phyloP scores from a whole-genome alignment of 2,797 vertebrate species.

The Pogoniulus pusillus region DNA sequence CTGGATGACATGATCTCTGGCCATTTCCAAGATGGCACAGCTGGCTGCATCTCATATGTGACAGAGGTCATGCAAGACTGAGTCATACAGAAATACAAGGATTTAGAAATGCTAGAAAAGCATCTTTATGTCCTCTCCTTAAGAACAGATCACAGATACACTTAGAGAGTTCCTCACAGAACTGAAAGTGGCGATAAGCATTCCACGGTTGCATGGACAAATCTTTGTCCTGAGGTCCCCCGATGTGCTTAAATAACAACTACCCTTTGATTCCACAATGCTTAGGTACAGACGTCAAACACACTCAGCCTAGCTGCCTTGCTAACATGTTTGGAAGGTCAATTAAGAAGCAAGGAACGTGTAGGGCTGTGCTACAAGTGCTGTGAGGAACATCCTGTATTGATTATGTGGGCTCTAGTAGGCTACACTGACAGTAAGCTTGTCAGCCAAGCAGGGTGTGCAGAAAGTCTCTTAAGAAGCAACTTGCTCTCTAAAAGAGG shows the following conservation, averaged over 20 bases:
- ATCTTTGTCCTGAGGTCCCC: background rate
- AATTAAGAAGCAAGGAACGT: fast-evolving
- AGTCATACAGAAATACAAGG: background rate
- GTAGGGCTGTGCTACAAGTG: background rate
- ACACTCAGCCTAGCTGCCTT: background rate
- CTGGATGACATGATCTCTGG: background rate
- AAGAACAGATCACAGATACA: background rate
- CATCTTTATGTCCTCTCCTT: background rate
- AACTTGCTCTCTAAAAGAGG: background rate
- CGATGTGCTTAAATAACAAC: background rate
- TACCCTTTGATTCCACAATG: background rate
- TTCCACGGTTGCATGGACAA: background rate
- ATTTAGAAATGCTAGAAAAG: background rate
- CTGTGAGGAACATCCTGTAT: background rate
- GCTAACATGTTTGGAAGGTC: background rate
- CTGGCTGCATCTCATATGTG: background rate
- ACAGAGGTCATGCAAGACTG: background rate
- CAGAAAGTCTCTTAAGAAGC: background rate
- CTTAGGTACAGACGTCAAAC: background rate
- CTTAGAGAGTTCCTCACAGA: background rate
- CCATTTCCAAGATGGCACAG: background rate
- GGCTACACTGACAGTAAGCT: background rate
- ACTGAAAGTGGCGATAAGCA: background rate
- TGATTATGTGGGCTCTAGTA: background rate
- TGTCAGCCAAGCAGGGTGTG: background rate